phyloP scores from a whole-genome alignment of 2,888 invertebrate genomes.

The Meliscaeva auricollis region DNA sequence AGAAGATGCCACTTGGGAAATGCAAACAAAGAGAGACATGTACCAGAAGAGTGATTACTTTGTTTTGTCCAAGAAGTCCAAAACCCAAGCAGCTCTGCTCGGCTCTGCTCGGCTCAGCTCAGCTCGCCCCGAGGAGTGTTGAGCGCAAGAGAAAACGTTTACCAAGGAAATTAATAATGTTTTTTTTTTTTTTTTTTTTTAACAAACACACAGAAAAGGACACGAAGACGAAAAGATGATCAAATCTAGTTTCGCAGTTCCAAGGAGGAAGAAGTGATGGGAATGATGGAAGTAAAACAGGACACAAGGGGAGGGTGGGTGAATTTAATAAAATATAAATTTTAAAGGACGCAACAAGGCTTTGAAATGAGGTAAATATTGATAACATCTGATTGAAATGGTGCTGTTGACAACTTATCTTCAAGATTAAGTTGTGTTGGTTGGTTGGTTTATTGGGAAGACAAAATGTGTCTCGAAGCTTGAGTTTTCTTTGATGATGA shows the following conservation, averaged over 20 bases:
- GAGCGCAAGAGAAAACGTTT: constrained; percentile 37
- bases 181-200: no score
- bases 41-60: constrained; percentile 71
- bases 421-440: constrained; percentile 48
- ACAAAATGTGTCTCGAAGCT: constrained; percentile 13
- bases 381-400: constrained; percentile 57
- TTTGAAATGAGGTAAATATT: constrained; percentile 62
- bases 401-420: constrained; percentile 56
- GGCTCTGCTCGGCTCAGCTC: constrained; percentile 6
- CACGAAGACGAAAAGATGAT: constrained; percentile 34
- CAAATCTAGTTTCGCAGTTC: constrained; percentile 41
- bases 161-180: constrained; percentile 72
- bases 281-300: no score
- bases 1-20: constrained; percentile 50
- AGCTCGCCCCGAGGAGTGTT: constrained; percentile 13
- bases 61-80: constrained; percentile 61
- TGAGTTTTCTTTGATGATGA: constrained; percentile 22
- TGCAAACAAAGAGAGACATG: constrained; percentile 68
- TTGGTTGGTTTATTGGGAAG: not conserved
- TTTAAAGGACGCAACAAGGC: constrained; percentile 20
- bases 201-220: constrained; percentile 18
- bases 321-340: constrained; percentile 21
- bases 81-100: constrained; percentile 28
- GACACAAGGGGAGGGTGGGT: not conserved
- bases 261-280: not conserved